Evolutionary conservation across 2,797 vertebrate genomes (phyloP).

Genomic region (Acanthiza pusilla): DNA sequence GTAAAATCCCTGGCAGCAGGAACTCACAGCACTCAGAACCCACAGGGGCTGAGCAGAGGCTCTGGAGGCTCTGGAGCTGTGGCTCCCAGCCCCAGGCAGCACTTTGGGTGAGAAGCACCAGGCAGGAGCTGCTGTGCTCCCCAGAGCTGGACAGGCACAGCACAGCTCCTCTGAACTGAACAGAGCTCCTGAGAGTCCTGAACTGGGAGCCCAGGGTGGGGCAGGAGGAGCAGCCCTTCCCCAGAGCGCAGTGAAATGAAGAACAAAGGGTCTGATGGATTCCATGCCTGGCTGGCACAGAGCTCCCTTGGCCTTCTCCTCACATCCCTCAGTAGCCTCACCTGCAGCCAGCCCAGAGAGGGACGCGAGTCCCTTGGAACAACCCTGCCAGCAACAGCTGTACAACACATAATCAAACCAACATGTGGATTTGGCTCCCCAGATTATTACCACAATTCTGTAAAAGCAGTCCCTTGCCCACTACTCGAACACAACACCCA

Average conservation of each 20-base stretch:
- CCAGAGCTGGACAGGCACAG: not conserved
- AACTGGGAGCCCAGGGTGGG: not conserved
- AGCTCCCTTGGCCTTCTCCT: not conserved
- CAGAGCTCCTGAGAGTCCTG: no score
- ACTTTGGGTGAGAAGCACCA: not conserved
- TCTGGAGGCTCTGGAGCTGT: not conserved
- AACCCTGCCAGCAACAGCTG: constrained; percentile 30
- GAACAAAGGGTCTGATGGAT: not conserved
- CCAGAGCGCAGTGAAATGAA: not conserved
- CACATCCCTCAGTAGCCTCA: not conserved
- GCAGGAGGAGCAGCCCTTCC: not conserved
- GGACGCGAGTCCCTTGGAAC: not conserved
- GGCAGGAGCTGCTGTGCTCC: not conserved
- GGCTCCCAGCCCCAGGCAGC: not conserved
- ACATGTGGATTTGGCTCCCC: constrained; percentile 16
- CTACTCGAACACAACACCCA: not conserved
- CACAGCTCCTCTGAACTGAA: no score
- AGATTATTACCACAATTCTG: not conserved
- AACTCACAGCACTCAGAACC: not conserved
- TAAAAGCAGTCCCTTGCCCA: not conserved
- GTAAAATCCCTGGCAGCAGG: not conserved
- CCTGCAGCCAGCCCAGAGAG: not conserved
- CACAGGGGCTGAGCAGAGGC: not conserved
- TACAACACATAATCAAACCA: not conserved
- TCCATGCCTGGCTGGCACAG: not conserved